Conservation (phyloP, 1,140 invertebrate genomes). For the Oscheius sp. region DNA sequence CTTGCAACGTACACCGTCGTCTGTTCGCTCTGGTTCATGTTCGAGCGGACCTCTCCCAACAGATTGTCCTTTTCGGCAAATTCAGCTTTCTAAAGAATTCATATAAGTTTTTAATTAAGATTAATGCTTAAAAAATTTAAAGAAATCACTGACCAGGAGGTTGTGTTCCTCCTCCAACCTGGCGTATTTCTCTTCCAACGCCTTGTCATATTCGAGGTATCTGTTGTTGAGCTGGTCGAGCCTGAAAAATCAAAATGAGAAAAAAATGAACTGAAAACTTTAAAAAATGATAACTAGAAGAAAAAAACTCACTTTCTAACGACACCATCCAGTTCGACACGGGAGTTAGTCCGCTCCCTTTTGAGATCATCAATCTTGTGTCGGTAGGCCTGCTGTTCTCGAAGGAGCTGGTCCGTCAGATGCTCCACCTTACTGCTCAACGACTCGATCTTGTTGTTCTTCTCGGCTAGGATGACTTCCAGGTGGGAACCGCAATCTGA, state of each 20-base stretch:
- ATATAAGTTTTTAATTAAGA: no score
- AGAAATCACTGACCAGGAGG: neutral
- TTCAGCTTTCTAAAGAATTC: neutral
- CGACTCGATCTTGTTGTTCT: neutral
- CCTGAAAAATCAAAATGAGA: no score
- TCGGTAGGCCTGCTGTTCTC: neutral
- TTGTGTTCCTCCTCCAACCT: neutral
- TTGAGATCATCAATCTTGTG: neutral
- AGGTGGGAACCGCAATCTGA: no score
- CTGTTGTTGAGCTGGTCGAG: neutral
- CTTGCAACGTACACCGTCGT: neutral
- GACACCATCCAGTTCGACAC: neutral
- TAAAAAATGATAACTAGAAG: no score
- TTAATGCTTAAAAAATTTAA: neutral
- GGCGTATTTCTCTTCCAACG: neutral
- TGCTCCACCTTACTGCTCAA: neutral
- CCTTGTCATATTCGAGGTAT: neutral
- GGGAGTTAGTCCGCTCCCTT: neutral
- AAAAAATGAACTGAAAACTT: no score
- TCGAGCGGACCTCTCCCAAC: neutral
- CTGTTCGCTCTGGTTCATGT: neutral
- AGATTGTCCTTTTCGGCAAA: neutral
- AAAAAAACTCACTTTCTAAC: no score
- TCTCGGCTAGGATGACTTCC: neutral
- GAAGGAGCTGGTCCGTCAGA: neutral